Evolutionary conservation across 2,113 vertebrate genomes (phyloP).

Genomic region (Craseonycteris thonglongyai): DNA sequence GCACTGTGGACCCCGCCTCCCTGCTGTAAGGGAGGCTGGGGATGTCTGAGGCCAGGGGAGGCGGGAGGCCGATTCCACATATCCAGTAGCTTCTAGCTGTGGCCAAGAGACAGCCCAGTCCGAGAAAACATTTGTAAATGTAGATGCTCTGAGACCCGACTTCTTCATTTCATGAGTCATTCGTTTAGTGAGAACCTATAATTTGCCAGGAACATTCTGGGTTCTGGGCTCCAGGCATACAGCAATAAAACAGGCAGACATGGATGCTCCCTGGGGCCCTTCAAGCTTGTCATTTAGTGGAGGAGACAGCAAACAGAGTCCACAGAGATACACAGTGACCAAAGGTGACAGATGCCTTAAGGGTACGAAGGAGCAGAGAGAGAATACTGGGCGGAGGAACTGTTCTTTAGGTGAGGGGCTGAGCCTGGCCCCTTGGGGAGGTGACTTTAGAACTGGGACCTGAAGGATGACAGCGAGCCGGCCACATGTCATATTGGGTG

Average conservation of each 20-base stretch:
- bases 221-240: neutral
- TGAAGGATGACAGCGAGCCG: neutral
- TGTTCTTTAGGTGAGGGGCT: neutral
- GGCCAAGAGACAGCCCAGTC: neutral
- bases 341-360: neutral
- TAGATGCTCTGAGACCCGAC: neutral
- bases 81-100: neutral
- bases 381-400: neutral
- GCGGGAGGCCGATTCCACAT: rapidly evolving
- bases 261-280: neutral
- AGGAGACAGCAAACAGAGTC: neutral
- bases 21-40: neutral
- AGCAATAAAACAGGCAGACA: neutral
- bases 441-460: neutral
- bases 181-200: neutral
- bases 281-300: neutral
- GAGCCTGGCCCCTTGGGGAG: neutral
- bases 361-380: neutral
- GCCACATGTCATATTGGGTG: rapidly evolving
- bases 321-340: neutral
- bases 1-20: rapidly evolving
- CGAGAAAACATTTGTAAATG: neutral
- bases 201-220: too few relatives aligned
- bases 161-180: neutral
- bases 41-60: neutral